Conservation (phyloP, 23 tunicate species). For the Aplidium turbinatum region DNA sequence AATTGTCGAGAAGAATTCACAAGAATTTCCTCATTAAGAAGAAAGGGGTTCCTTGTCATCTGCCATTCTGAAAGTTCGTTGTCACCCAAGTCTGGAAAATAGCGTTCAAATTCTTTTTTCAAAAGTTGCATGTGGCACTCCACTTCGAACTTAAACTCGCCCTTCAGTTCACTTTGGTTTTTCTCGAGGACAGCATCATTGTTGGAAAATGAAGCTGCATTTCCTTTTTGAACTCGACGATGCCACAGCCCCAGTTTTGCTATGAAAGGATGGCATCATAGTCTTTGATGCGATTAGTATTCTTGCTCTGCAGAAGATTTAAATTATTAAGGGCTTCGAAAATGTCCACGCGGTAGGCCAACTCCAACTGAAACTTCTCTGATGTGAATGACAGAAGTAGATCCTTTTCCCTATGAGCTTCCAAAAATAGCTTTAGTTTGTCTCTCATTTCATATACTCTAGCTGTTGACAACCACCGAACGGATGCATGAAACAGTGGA, state of each 20-base stretch:
- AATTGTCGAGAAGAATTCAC: conserved; percentile 13
- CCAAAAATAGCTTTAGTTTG: conserved; percentile 23
- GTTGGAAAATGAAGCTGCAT: conserved; percentile 42
- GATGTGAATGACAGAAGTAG: conserved; percentile 16
- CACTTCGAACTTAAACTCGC: conserved; percentile 34
- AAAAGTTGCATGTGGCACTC: conserved; percentile 30
- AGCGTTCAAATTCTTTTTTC: conserved; percentile 24
- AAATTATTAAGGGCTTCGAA: conserved; percentile 31
- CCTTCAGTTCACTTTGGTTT: background rate
- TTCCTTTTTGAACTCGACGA: conserved; percentile 42
- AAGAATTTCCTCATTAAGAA: conserved; percentile 22
- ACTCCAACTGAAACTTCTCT: conserved; percentile 27
- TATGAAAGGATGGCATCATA: conserved; percentile 32
- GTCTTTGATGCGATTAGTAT: conserved; percentile 25
- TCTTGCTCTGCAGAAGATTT: conserved; percentile 25
- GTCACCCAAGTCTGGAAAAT: conserved; percentile 42
- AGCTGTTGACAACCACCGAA: conserved; percentile 42
- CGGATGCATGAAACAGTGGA: conserved; percentile 35
- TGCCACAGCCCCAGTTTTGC: conserved; percentile 46
- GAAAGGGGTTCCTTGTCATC: conserved; percentile 41
- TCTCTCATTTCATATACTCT: conserved; percentile 35
- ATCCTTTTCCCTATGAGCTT: conserved; percentile 21
- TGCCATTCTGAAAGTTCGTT: conserved; percentile 37
- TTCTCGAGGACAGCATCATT: conserved; percentile 3
- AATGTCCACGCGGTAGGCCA: conserved; percentile 48